Percentiles rank a stretch among this genome's conserved stretches.
Evolutionary conservation across 2,888 invertebrate genomes (phyloP).

Genomic region (Argyresthia albistria): DNA sequence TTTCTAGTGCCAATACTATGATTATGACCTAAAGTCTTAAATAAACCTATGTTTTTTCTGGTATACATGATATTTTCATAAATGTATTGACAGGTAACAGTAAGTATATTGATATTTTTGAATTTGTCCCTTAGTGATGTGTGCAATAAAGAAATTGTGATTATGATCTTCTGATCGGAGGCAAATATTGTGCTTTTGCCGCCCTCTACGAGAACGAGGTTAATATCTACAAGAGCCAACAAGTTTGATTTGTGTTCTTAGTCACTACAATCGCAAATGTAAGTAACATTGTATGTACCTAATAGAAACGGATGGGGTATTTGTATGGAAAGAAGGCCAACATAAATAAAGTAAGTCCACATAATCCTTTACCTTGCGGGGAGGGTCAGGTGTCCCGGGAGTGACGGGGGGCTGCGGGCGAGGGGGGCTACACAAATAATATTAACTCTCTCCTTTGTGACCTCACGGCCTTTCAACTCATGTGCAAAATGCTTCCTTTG

Average conservation of each 20-base stretch:
- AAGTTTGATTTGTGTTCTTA: background rate
- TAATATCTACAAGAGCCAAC: too few species aligned
- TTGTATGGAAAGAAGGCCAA: slow-evolving; percentile 4
- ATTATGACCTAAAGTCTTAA: too few species aligned
- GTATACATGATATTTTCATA: too few species aligned
- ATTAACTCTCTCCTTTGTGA: slow-evolving; percentile 47
- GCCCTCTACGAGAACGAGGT: too few species aligned
- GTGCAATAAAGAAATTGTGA: too few species aligned
- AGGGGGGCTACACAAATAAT: slow-evolving; percentile 24
- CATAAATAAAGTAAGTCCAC: slow-evolving; percentile 26
- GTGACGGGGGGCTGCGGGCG: background rate
- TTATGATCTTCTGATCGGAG: too few species aligned
- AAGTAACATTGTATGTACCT: background rate
- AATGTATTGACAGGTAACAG: too few species aligned
- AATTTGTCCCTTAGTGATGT: too few species aligned
- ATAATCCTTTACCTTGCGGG: slow-evolving; percentile 31
- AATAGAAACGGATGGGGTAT: background rate
- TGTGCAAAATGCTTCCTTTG: slow-evolving; percentile 42
- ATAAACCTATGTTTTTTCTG: too few species aligned
- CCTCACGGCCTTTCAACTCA: slow-evolving; percentile 21
- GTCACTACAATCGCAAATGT: background rate
- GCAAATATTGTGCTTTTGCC: too few species aligned
- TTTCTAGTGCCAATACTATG: too few species aligned
- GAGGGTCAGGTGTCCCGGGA: slow-evolving; percentile 26
- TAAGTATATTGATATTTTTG: too few species aligned